Evolutionary conservation across 2,797 vertebrate genomes (phyloP), one percentile per base, ranked within the genome.

Genomic region (Hyperoplus lanceolatus): DNA sequence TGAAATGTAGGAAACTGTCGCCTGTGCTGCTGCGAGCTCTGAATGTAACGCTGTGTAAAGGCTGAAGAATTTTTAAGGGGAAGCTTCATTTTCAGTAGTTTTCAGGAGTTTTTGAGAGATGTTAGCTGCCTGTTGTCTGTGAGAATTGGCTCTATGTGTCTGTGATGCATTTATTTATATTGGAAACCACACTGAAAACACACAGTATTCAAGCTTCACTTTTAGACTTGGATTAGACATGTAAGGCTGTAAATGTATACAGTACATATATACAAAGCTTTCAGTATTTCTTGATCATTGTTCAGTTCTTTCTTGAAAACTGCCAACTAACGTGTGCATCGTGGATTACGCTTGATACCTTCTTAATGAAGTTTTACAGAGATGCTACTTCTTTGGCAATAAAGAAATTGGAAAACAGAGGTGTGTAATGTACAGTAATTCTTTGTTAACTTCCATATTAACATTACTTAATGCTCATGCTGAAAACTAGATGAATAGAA

Each of bases 1-100:
- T 93, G 92, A 96, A 96, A 96, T 94, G 96, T 90, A 95, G 95
- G 93, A 96, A 96, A 96, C 94, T 96, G 95, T 96, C 96, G 84
- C 89, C 81, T 87, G 82, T 49, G 77, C 84, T 83, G 70, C n/a
- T 82, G 67, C n/a, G 69, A 75, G 74, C 73, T 72, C 87, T 59
- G 50, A 86, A 56, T 29, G 68, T 78, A 87, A 49, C 8, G 18
- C 84, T 79, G 55, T 75, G 61, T 80, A 77, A 59, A 77, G 55
- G 43, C 70, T 4, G 13, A 49, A 48, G 58, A 81, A 75, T 75
- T 57, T 86, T 82, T 77, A 45, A 76, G 70, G 65, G 68, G 29
- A 82, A 66, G 58, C 59, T 14, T 41, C 54, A 53, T 83, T 88
- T 79, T 81, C 63, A 13, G 46, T n/a, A n/a, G 43, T 79, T 86